A percentile compares a stretch with the other conserved stretches of the same genome.
phyloP scores from a whole-genome alignment of 2,888 invertebrate species.

The Therioaphis trifolii region DNA sequence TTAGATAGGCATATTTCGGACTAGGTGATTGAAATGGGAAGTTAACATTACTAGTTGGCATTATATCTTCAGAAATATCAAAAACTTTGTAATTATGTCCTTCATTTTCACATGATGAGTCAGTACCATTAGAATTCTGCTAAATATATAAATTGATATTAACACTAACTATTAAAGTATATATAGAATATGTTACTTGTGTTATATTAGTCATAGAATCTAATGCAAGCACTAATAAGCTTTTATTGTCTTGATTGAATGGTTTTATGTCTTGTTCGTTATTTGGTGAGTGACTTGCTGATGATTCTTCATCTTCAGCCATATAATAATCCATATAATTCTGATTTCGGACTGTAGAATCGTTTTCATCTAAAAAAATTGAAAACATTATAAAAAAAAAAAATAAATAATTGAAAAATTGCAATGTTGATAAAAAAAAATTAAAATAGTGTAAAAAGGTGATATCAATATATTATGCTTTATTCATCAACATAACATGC shows the following conservation, averaged over 20 bases:
- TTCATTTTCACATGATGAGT: slow-evolving; percentile 67
- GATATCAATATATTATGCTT: too few relatives aligned
- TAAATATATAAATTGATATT: slow-evolving; percentile 5
- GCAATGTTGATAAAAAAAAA: too few relatives aligned
- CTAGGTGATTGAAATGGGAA: slow-evolving; percentile 70
- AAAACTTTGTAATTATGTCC: slow-evolving; percentile 59
- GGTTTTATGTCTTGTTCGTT: slow-evolving; percentile 51
- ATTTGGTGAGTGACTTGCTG: slow-evolving; percentile 42
- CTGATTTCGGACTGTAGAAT: slow-evolving; percentile 39
- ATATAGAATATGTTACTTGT: slow-evolving; percentile 25
- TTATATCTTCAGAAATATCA: slow-evolving; percentile 45
- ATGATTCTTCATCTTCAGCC: slow-evolving; percentile 50
- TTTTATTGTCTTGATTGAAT: slow-evolving; percentile 57
- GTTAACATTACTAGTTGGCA: slow-evolving; percentile 27
- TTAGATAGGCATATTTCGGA: slow-evolving; percentile 87
- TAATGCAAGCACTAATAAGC: slow-evolving; percentile 26
- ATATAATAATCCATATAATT: slow-evolving; percentile 59
- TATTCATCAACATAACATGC: too few relatives aligned
- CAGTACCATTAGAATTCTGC: slow-evolving; percentile 54
- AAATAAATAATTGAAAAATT: background rate
- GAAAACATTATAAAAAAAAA: background rate
- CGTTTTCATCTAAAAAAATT: slow-evolving; percentile 43
- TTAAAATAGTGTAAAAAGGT: too few relatives aligned
- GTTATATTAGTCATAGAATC: slow-evolving; percentile 53
- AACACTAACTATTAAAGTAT: background rate